Percentiles rank a stretch among this genome's conserved stretches.
Conservation (phyloP, 2,113 vertebrate genomes). For the Gymnarchus niloticus region DNA sequence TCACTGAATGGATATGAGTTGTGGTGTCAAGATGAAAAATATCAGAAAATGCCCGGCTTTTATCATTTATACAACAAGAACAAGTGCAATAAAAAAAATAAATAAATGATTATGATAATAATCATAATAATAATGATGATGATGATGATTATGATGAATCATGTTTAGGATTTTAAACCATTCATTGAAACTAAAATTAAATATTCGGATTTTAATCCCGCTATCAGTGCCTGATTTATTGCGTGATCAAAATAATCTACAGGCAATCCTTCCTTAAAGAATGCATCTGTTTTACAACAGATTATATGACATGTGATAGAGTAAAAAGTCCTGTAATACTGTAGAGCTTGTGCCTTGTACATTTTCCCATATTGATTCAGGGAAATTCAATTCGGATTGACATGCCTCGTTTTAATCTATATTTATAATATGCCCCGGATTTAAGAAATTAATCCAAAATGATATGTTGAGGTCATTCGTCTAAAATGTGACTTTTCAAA, state of each 20-base stretch:
- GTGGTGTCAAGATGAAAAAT: constrained; percentile 46
- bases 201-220: constrained; percentile 54
- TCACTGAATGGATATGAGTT: constrained; percentile 58
- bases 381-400: constrained; percentile 79
- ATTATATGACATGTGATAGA: constrained; percentile 79
- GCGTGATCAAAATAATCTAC: constrained; percentile 47
- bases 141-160: constrained; percentile 64
- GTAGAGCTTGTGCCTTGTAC: constrained; percentile 73
- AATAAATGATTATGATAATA: neutral
- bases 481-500: constrained; percentile 35
- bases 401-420: constrained; percentile 79
- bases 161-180: constrained; percentile 49
- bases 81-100: neutral
- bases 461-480: constrained; percentile 39
- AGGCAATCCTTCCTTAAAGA: constrained; percentile 61
- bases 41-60: neutral
- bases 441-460: constrained; percentile 43
- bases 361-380: constrained; percentile 83
- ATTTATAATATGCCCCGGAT: constrained; percentile 73
- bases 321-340: constrained; percentile 69
- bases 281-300: constrained; percentile 69
- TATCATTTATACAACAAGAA: constrained; percentile 29
- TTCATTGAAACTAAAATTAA: constrained; percentile 52
- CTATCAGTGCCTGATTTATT: constrained; percentile 53
- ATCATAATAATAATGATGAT: constrained; percentile 59